Evolutionary conservation across 2,797 vertebrate species (phyloP).

Genomic region (Platalea minor): DNA sequence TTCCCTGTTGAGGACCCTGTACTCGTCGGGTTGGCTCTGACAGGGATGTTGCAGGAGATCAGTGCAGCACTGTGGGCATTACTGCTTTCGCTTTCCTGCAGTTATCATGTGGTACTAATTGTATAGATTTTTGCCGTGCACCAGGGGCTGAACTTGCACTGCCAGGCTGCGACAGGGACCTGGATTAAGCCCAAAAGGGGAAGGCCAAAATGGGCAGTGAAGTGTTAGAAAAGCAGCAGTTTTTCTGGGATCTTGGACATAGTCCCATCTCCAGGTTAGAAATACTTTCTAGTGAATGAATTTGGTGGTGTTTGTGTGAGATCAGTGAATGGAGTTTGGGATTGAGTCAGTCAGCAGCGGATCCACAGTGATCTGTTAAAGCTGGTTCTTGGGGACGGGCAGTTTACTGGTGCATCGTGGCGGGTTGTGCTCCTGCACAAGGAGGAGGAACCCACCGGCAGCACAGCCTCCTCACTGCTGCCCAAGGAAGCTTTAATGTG

Average conservation of each 20-base stretch:
- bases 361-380: rapidly evolving
- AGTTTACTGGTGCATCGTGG: neutral
- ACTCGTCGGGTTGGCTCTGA: rapidly evolving
- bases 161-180: neutral
- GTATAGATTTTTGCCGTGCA: rapidly evolving
- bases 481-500: neutral
- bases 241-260: neutral
- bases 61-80: rapidly evolving
- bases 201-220: neutral
- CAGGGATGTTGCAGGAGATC: neutral
- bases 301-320: neutral
- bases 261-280: neutral
- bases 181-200: neutral
- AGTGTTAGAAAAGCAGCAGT: neutral
- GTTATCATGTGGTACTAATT: rapidly evolving
- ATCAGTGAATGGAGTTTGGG: neutral
- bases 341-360: neutral
- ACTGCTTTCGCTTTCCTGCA: neutral
- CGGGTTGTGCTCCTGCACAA: neutral
- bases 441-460: neutral
- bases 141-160: neutral
- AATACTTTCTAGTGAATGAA: too few relatives aligned
- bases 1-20: rapidly evolving
- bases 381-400: neutral
- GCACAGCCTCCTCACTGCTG: neutral